Conservation (phyloP, 2,113 vertebrate genomes). For the Boulengeromyrus knoepffleri region DNA sequence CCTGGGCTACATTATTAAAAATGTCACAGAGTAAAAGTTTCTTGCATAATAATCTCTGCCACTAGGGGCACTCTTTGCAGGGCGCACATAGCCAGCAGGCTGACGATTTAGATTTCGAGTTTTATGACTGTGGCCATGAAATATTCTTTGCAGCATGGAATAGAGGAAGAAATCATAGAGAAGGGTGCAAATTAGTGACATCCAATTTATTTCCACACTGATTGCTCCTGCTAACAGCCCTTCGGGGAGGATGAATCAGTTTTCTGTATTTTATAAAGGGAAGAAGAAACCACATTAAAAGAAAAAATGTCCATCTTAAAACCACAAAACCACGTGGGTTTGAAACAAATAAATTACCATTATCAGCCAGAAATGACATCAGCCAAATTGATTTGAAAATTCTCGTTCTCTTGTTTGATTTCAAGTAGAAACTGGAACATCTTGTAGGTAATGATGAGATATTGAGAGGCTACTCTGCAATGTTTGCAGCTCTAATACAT, state of each 20-base stretch:
- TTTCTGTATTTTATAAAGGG: not conserved
- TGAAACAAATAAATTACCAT: not conserved
- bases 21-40: not conserved
- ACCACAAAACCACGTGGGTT: not conserved
- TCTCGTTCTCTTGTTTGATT: not conserved
- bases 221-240: slow-evolving; percentile 27
- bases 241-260: slow-evolving; percentile 27
- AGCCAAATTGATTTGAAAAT: not conserved
- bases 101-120: not conserved
- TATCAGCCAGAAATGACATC: not conserved
- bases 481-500: not conserved
- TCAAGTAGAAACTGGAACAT: not conserved
- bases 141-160: not conserved
- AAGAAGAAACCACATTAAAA: not conserved
- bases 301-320: not conserved
- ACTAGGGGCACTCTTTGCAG: slow-evolving; percentile 13
- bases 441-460: not conserved
- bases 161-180: not conserved
- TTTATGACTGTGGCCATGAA: not conserved
- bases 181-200: not conserved
- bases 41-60: slow-evolving; percentile 15
- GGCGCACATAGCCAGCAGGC: not conserved
- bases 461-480: not conserved
- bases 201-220: slow-evolving; percentile 14
- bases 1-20: not conserved